phyloP scores from a whole-genome alignment of 2,797 vertebrate species.

The Philypnodon macrostomus region DNA sequence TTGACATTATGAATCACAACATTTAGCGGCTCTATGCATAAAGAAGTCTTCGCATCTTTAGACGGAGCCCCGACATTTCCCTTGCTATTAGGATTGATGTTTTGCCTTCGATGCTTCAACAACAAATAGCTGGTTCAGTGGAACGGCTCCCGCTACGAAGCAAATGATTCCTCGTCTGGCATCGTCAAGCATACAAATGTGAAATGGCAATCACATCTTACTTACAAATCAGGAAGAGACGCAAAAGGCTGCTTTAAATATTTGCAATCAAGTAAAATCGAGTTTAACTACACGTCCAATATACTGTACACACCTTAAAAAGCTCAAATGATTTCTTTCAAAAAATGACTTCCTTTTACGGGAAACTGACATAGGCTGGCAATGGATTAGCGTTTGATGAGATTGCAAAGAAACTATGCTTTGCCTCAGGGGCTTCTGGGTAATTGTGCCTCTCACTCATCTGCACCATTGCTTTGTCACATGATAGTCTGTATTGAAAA shows the following conservation, averaged over 20 bases:
- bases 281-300: slow-evolving; percentile 39
- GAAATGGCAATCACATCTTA: slow-evolving; percentile 65
- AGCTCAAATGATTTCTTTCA: slow-evolving; percentile 34
- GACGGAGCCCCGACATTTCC: slow-evolving; percentile 53
- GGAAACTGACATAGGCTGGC: background rate
- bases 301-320: slow-evolving; percentile 24
- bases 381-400: slow-evolving; percentile 56
- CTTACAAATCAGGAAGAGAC: slow-evolving; percentile 61
- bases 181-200: slow-evolving; percentile 43
- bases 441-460: slow-evolving; percentile 64
- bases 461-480: slow-evolving; percentile 58
- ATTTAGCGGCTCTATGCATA: slow-evolving; percentile 51
- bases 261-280: slow-evolving; percentile 61
- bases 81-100: slow-evolving; percentile 64
- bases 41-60: slow-evolving; percentile 43
- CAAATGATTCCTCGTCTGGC: slow-evolving; percentile 60
- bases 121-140: slow-evolving; percentile 59
- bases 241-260: slow-evolving; percentile 56
- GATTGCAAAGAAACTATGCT: slow-evolving; percentile 58
- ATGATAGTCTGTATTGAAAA: slow-evolving; percentile 53
- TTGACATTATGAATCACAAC: slow-evolving; percentile 56
- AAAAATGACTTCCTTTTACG: too few species aligned
- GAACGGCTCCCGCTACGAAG: slow-evolving; percentile 60
- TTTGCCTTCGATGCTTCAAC: slow-evolving; percentile 67
- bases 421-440: slow-evolving; percentile 46